Evolutionary conservation across 1,140 invertebrate species (phyloP), one percentile per base, ranked within the genome.

Genomic region (Apis dorsata): DNA sequence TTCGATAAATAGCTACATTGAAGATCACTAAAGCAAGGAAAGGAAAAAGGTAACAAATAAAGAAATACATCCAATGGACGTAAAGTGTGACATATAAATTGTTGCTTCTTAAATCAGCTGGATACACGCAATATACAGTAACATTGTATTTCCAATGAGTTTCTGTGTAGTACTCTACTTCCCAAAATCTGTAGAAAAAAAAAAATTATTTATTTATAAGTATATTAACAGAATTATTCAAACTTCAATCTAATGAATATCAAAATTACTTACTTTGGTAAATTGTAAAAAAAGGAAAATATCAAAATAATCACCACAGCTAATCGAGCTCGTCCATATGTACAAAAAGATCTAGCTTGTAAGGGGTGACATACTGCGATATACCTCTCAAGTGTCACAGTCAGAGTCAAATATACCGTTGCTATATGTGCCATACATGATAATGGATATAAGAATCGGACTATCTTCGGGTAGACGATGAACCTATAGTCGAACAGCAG

Each of bases 311-410:
- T 94, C 4, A 97, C 92, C 13, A 99, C 97, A 89, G 98, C 98
- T 83, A 97, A 95, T 60, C 97, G 95, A 9, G 98, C 98, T 60
- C 98, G 95, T 2, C 97, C 96, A 89, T 98, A 98, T 0, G 98
- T 99, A 93, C 98, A 99, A 70, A 99, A 95, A 0, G 97, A 97
- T 68, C 97, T 95, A 0, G 98, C 98, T 83, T 96, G 95, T 13
- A 99, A 94, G 0, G 98, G 98, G 93, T 99, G 98, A 91, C 98
- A 99, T 0, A 99, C 99, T 1, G 98, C 99, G 63, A 99, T 97
- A 94, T 98, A 99, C 69, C 99, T 95, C 93, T 99, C 99, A 86
- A 99, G 95, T 0, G 99, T 99, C 62, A 99, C 99, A 2, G 98
- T 98, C 69, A 99, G 95, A 0, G 99, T 99, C 85, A 99, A 95